These are phyloP conservation scores for Taxidea taxus DNA, from an alignment of 2,113 vertebrate genomes.

Conservation along the genomic window DNA sequence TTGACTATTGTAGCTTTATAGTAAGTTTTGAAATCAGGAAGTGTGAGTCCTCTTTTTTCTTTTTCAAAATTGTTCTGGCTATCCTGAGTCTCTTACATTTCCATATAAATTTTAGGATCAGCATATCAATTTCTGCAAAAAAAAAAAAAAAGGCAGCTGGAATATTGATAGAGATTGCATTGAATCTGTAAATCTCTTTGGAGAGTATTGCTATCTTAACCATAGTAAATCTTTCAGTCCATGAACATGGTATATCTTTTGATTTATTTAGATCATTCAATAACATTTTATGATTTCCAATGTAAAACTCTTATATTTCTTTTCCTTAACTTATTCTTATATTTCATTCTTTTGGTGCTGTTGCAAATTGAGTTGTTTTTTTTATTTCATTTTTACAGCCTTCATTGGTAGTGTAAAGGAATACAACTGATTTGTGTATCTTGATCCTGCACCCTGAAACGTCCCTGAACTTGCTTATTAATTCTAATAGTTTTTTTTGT, in stretches of 20 bases:
- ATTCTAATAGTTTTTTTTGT: background rate
- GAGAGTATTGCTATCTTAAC: background rate
- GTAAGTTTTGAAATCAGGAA: background rate
- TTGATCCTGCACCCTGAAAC: background rate
- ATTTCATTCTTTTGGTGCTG: background rate
- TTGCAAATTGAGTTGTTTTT: background rate
- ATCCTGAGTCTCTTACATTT: background rate
- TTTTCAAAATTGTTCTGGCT: background rate
- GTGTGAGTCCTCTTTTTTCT: background rate
- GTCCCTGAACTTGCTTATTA: background rate
- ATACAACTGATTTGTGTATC: background rate
- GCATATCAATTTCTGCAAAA: background rate
- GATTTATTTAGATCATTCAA: background rate
- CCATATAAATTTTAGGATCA: background rate
- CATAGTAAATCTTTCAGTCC: background rate
- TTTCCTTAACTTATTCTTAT: background rate
- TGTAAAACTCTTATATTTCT: background rate
- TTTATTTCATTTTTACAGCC: background rate
- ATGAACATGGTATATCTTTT: background rate
- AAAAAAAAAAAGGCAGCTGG: background rate
- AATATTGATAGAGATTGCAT: background rate
- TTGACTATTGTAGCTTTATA: background rate
- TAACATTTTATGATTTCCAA: background rate
- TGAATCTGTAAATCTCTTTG: background rate
- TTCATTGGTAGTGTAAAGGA: background rate